Percentiles rank a stretch among this genome's conserved stretches.
Evolutionary conservation across 2,888 invertebrate genomes (phyloP).

Genomic region (Calephelis perditalis): DNA sequence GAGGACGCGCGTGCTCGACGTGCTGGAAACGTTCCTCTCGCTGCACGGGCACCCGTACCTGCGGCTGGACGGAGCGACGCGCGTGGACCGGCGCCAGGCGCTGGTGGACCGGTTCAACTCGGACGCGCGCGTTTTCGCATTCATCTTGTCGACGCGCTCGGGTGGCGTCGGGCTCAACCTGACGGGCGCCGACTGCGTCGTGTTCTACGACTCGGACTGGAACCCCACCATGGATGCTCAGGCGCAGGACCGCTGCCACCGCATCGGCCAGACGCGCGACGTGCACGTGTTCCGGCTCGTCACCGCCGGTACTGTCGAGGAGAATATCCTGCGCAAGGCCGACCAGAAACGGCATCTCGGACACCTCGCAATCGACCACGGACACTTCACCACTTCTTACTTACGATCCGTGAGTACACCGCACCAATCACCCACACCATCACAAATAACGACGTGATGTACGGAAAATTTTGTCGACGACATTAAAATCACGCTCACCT

Average conservation of each 20-base stretch:
- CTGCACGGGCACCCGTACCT: constrained; percentile 98
- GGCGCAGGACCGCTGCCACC: constrained; percentile 97
- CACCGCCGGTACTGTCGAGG: constrained; percentile 98
- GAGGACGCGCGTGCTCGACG: constrained; percentile 99
- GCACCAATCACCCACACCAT: neutral
- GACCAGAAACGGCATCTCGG: constrained; percentile 97
- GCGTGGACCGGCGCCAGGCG: constrained; percentile 91
- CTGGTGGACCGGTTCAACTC: constrained; percentile 98
- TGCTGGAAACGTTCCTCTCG: constrained; percentile 97
- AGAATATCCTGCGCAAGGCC: constrained; percentile 99
- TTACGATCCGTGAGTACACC: constrained; percentile 81
- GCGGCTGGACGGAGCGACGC: constrained; percentile 96
- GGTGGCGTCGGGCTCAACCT: constrained; percentile 99
- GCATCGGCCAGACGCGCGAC: constrained; percentile 99
- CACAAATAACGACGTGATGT: no score
- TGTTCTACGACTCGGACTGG: constrained; percentile 99
- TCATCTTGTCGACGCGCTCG: constrained; percentile 97
- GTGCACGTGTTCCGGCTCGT: constrained; percentile 99
- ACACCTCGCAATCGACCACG: constrained; percentile 98
- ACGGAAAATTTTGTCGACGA: no score
- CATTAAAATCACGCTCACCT: no score
- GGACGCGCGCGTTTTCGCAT: constrained; percentile 96
- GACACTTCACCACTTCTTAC: constrained; percentile 98
- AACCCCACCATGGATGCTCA: constrained; percentile 99
- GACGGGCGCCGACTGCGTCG: constrained; percentile 98